Evolutionary conservation across 23 tunicate genomes (phyloP), one percentile per base, ranked within the genome.

Genomic region (Halocynthia roretzi): DNA sequence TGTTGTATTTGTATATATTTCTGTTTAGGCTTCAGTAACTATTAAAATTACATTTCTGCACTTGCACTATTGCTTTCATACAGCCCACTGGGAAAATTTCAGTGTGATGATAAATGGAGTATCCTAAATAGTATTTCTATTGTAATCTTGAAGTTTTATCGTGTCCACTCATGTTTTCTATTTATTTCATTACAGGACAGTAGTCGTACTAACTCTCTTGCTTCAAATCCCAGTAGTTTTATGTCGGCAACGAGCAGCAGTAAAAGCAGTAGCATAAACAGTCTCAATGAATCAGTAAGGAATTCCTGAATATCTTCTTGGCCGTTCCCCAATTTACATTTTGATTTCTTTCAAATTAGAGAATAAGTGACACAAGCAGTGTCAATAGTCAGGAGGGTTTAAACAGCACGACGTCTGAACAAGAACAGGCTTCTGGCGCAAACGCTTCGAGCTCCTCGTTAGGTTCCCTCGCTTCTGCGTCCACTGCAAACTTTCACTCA

Each of bases 221-320:
- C 63, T 11, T 85, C 96, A 20, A 86, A 75, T 78, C 91, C 98
- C 15, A 83, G 78, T 54, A 56, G 91, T 55, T 51, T 92, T 15
- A 62, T 84, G 50, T 87, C 91, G 14, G 78, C 72, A 44, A 76
- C 85, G 8, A 80, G 91, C 63, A 86, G 90, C 76, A 91, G 97
- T 80, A 92, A 85, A 12, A 92, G 93, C 50, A 84, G 88, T 73
- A 82, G 87, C 53, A 77, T 92, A 55, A 82, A 60, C 76, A 92
- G 98, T 64, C 61, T 92, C 48, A 92, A 92, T 79, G 92, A 92
- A 61, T 77, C 87, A 74, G 97, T 91, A 49, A 77, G 87, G 80
- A 10, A 55, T 22, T 20, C 18, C 6, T 68, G 71, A 4, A 19
- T 76, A 76, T 62, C 76, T 62, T 51, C 80, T 61, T 61, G 2